Base-by-base conservation (phyloP, 2,797 vertebrate genomes). In the Craterocephalus amniculus region DNA sequence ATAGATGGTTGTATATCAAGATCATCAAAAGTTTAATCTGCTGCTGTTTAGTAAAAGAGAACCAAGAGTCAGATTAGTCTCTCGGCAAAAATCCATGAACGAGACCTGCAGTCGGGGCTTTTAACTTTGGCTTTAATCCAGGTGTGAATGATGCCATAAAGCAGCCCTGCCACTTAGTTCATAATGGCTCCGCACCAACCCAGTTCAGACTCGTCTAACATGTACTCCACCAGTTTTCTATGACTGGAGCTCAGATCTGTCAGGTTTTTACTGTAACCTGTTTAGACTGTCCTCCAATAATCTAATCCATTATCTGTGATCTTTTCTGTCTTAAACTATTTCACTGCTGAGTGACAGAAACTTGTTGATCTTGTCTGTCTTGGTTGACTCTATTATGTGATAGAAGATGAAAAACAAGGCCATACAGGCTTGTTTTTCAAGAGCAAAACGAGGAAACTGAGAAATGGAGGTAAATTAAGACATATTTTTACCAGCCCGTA, bases 331-430 rank as follows among this genome's bases (percentile, higher is more conserved):
- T 58, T 38, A 35, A 36, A 48, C 36, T 0, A 6, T 34, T 54
- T 48, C 35, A 58, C 52, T 43, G 27, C 27, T 74, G 18, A 61
- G 57, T 34, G 22, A 51, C 68, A 71, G 72, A 66, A 87, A 84
- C 85, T 73, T 63, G 85, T 82, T 75, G 51, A 26, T 81, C 78
- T 79, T 36, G 87, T 88, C 70, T 80, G 27, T 84, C 87, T 79
- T 75, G 74, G 71, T 71, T 40, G n/a, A 24, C 32, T 63, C 0
- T 34, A 1, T 61, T 31, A 63, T 18, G 6, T 13, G 8, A 59
- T 62, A n/a, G 49, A 35, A 26, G 48, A 36, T 27, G 43, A 6
- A 56, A 26, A 74, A 38, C 29, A 0, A 48, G 20, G 14, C 5
- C n/a, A 32, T 11, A 34, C 5, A 27, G 52, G 34, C 5, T 10